These are phyloP conservation scores for Sympetrum striolatum DNA, from an alignment of 2,888 invertebrate genomes.

Conservation along the genomic window DNA sequence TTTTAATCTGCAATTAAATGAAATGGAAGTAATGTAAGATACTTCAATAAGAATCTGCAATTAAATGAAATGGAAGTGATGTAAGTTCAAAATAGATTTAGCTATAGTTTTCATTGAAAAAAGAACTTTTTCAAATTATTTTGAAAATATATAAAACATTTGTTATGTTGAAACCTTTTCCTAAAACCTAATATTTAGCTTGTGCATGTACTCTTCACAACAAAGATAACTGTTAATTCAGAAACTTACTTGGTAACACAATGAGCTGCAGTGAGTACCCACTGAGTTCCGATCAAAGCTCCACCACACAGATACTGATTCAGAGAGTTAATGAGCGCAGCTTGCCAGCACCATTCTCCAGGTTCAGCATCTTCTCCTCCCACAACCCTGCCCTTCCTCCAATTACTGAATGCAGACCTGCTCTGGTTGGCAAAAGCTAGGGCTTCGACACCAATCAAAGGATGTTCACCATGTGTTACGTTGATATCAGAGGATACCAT, in stretches of 20 bases:
- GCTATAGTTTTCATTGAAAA: background rate
- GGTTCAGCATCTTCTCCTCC: conserved; percentile 91
- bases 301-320: conserved; percentile 95
- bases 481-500: background rate
- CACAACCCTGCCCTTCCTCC: conserved; percentile 68
- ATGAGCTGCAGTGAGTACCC: conserved; percentile 93
- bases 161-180: too few species aligned
- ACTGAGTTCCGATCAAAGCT: conserved; percentile 90
- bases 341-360: conserved; percentile 96
- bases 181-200: background rate
- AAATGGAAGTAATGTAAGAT: too few species aligned
- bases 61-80: too few species aligned
- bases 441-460: background rate
- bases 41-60: too few species aligned
- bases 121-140: too few species aligned
- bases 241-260: conserved; percentile 87
- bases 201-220: background rate
- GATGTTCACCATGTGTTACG: background rate
- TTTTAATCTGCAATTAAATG: too few species aligned
- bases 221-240: background rate
- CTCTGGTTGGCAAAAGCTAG: background rate
- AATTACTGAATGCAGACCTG: background rate
- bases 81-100: background rate
- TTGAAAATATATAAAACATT: too few species aligned
- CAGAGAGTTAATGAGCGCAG: conserved; percentile 88